phyloP scores from a whole-genome alignment of 2,888 invertebrate species.

The Petrophora chlorosata region DNA sequence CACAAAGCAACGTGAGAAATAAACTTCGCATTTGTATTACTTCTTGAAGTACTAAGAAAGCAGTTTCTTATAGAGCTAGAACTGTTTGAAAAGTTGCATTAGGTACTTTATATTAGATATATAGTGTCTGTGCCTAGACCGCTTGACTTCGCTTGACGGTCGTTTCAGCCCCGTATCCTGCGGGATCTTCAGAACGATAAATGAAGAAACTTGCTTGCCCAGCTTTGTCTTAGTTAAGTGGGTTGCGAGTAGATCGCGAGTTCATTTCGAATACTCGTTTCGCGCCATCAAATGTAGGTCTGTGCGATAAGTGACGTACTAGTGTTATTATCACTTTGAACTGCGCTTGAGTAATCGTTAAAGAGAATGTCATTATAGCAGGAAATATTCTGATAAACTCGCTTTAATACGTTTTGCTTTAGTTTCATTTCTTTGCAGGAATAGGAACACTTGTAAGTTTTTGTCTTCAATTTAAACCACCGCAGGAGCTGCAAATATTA shows the following conservation, averaged over 20 bases:
- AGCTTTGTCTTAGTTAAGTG: conserved; percentile 63
- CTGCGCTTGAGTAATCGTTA: conserved; percentile 25
- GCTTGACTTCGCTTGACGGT: conserved; percentile 76
- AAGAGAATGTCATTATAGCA: conserved; percentile 4
- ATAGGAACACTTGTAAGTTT: not conserved
- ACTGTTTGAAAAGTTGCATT: no score
- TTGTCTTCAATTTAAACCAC: not conserved
- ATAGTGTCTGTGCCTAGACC: conserved; percentile 63
- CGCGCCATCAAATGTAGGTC: conserved; percentile 32
- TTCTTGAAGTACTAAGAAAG: conserved; percentile 25
- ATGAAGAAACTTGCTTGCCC: conserved; percentile 65
- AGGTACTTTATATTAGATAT: no score
- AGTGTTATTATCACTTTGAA: conserved; percentile 20
- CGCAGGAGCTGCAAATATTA: conserved; percentile 22
- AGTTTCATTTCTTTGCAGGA: not conserved
- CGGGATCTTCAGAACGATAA: conserved; percentile 62
- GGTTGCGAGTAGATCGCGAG: conserved; percentile 48
- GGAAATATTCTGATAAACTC: no score
- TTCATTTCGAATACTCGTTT: conserved; percentile 43
- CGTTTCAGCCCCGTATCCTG: conserved; percentile 58
- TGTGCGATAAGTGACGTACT: conserved; percentile 27
- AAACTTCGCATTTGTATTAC: conserved; percentile 31
- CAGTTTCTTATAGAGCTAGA: conserved; percentile 20
- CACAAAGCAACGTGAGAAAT: conserved; percentile 27
- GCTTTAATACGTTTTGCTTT: no score